Base-by-base conservation (phyloP, 2,797 vertebrate species). In the Siniperca obscura region DNA sequence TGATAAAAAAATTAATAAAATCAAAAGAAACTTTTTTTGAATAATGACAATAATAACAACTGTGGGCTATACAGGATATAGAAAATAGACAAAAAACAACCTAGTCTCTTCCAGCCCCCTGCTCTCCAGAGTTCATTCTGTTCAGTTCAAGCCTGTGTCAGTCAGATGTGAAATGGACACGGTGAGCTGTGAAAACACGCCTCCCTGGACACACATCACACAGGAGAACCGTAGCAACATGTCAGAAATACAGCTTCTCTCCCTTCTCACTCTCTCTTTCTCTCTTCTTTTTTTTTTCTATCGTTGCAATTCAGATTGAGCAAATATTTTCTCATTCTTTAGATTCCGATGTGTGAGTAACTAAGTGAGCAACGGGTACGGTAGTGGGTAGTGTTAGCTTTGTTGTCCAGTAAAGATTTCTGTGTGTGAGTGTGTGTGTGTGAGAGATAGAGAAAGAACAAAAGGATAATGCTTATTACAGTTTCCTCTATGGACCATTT, bases 91-190 rank as follows among this genome's bases (percentile, higher is more conserved):
- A 55, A 38, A 75, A 82, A 76, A 22, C 36, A 61, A 12, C 21
- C 34, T 30, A 36, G 56, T 64, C 16, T 72, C 27, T 76, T 76
- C 42, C 19, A 74, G 72, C 72, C 60, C 55, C 14, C 62, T 70
- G 61, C 65, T 73, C 74, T 85, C 44, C 78, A 76, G 76, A 89
- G 86, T 84, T 92, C 76, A 90, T 70, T 73, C 78, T 79, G 81
- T 90, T 79, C 84, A 74, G 69, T 70, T 83, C 60, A 69, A 76
- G 59, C 80, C 61, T 21, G 76, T 88, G 87, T 92, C 91, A 77
- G 87, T 82, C 89, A 74, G 86, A 90, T 92, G 90, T 92, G 89
- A 93, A 93, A 89, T 93, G 70, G 67, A 92, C 81, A 82, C 82
- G 70, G 67, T 88, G 83, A 89, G 80, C 81, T 87, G 93, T 87